phyloP scores from a whole-genome alignment of 2,888 invertebrate genomes.

The Ectobius pallidus region DNA sequence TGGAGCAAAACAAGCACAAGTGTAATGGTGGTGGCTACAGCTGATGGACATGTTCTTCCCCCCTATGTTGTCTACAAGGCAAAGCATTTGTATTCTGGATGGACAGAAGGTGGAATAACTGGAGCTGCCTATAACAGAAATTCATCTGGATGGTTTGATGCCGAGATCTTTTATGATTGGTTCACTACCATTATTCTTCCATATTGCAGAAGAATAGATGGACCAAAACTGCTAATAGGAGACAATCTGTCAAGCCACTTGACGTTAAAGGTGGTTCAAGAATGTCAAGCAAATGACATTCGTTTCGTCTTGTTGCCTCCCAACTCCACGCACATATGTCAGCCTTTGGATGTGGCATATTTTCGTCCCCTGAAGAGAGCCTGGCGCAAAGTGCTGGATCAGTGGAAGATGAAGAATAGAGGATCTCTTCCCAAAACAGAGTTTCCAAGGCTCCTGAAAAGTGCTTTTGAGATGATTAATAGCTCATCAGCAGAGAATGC shows the following conservation, averaged over 20 bases:
- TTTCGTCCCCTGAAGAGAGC: slow-evolving; percentile 5
- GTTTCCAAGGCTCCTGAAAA: slow-evolving; percentile 13
- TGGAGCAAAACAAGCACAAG: slow-evolving; percentile 44
- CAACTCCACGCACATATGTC: slow-evolving; percentile 23
- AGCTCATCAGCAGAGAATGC: not conserved
- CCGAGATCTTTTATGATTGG: not conserved
- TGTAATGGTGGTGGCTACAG: slow-evolving; percentile 50
- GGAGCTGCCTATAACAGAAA: not conserved
- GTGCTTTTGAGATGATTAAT: not conserved
- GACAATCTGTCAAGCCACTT: not conserved
- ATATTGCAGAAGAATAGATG: not conserved
- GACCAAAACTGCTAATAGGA: not conserved
- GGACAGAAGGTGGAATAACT: not conserved
- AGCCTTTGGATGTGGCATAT: slow-evolving; percentile 16
- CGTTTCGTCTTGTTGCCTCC: slow-evolving; percentile 17
- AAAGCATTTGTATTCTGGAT: slow-evolving; percentile 45
- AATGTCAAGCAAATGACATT: slow-evolving; percentile 12
- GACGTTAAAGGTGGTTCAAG: not conserved
- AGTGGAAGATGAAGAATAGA: slow-evolving; percentile 16
- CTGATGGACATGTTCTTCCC: slow-evolving; percentile 50
- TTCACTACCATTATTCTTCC: not conserved
- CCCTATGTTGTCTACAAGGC: slow-evolving; percentile 50
- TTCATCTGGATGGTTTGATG: not conserved
- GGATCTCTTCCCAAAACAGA: not conserved
- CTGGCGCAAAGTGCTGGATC: not conserved